These are phyloP conservation scores for Propsilocerus akamusi DNA, from an alignment of 1,140 invertebrate species.

Conservation along the genomic window DNA sequence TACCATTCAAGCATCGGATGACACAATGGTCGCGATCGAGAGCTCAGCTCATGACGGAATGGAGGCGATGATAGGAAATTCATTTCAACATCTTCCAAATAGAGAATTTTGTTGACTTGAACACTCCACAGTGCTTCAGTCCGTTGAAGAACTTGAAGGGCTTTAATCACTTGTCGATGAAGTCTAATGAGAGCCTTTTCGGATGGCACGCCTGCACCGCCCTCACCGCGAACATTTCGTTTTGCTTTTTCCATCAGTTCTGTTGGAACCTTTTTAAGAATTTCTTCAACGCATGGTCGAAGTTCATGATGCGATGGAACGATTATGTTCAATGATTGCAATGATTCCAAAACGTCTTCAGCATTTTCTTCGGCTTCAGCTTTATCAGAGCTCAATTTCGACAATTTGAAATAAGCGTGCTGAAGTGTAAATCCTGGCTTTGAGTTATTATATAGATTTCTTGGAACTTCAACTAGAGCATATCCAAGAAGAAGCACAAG, in stretches of 20 bases:
- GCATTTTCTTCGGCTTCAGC: slow-evolving; percentile 91
- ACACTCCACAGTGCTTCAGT: slow-evolving; percentile 87
- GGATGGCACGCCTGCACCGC: slow-evolving; percentile 48
- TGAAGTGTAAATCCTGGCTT: slow-evolving; percentile 64
- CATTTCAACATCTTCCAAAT: slow-evolving; percentile 72
- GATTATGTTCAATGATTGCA: slow-evolving; percentile 47
- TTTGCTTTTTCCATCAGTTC: slow-evolving; percentile 32
- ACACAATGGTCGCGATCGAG: slow-evolving; percentile 9
- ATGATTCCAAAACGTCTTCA: slow-evolving; percentile 81
- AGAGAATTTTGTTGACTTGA: slow-evolving; percentile 58
- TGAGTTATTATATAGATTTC: slow-evolving; percentile 71
- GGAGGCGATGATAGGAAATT: slow-evolving; percentile 53
- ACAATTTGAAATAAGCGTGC: slow-evolving; percentile 88
- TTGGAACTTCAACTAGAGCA: slow-evolving; percentile 88
- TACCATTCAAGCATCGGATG: slow-evolving; percentile 71
- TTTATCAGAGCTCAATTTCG: slow-evolving; percentile 93
- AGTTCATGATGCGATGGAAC: slow-evolving; percentile 47
- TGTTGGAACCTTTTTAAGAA: slow-evolving; percentile 68
- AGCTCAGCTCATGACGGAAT: slow-evolving; percentile 32
- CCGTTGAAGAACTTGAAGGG: slow-evolving; percentile 68
- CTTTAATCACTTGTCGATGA: slow-evolving; percentile 68
- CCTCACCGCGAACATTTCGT: slow-evolving; percentile 40
- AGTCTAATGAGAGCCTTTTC: slow-evolving; percentile 66
- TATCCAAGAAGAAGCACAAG: slow-evolving; percentile 89
- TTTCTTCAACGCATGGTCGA: slow-evolving; percentile 60